phyloP scores from a whole-genome alignment of 2,797 vertebrate genomes.

The Oophaga sylvatica region DNA sequence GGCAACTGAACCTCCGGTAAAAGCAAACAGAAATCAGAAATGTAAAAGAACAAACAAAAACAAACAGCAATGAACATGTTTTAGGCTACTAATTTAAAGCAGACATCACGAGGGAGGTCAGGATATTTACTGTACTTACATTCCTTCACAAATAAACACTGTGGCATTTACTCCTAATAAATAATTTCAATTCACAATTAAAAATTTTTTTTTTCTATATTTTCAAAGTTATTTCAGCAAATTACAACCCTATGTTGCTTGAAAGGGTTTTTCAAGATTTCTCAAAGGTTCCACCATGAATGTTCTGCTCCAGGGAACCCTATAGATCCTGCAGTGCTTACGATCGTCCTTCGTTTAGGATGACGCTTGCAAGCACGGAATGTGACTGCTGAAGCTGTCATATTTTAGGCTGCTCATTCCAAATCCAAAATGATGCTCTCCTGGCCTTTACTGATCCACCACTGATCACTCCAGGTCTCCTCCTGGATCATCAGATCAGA shows the following conservation, averaged over 20 bases:
- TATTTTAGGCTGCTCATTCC: too few relatives aligned
- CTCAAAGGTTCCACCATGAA: too few relatives aligned
- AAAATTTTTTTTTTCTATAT: background rate
- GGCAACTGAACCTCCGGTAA: background rate
- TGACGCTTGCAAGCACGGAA: too few relatives aligned
- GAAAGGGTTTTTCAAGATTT: background rate
- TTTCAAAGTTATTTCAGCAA: background rate
- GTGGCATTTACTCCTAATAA: background rate
- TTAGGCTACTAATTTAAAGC: background rate
- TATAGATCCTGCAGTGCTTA: background rate
- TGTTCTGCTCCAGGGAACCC: too few relatives aligned
- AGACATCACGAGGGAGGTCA: background rate
- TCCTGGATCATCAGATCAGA: too few relatives aligned
- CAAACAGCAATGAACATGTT: background rate
- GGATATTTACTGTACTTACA: background rate
- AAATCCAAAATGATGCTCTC: too few relatives aligned
- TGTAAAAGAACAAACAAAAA: background rate
- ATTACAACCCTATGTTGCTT: background rate
- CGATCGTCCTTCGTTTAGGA: background rate
- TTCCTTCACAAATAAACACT: background rate
- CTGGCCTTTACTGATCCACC: too few relatives aligned
- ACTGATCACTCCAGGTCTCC: too few relatives aligned
- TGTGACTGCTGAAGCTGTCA: too few relatives aligned
- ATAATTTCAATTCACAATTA: background rate
- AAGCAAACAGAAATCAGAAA: constrained; percentile 5